Conservation (phyloP, 1,140 invertebrate species). For the Hesperophylax magnus region DNA sequence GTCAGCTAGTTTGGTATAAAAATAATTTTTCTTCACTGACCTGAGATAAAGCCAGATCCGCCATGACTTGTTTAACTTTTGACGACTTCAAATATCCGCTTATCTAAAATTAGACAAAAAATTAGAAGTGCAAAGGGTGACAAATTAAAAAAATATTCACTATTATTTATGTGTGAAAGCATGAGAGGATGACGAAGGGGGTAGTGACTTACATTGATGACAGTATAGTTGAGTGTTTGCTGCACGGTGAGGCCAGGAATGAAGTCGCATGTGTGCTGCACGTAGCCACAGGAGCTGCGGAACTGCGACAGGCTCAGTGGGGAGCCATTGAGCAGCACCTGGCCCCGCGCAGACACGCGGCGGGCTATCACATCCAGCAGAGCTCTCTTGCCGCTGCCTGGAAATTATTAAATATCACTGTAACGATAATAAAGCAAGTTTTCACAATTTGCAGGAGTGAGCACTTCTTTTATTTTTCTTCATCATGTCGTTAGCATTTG, state of each 20-base stretch:
- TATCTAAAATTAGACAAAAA: slow-evolving; percentile 62
- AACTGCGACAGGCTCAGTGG: slow-evolving; percentile 86
- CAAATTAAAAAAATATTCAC: no score
- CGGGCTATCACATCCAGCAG: slow-evolving; percentile 91
- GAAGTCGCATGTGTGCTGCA: slow-evolving; percentile 86
- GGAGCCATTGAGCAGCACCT: slow-evolving; percentile 88
- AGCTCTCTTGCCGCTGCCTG: slow-evolving; percentile 91
- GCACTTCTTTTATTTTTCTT: no score
- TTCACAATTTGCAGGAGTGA: no score
- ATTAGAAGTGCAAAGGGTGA: no score
- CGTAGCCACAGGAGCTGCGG: slow-evolving; percentile 87
- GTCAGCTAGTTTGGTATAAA: no score
- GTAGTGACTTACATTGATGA: slow-evolving; percentile 71
- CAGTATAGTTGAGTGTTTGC: slow-evolving; percentile 87
- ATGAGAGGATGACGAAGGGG: no score
- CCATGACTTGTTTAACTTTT: slow-evolving; percentile 88
- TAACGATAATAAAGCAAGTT: no score
- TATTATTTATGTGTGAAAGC: no score
- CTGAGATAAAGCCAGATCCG: slow-evolving; percentile 90
- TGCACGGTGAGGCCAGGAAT: slow-evolving; percentile 88
- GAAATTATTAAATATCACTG: slow-evolving; percentile 23
- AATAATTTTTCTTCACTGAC: slow-evolving; percentile 53
- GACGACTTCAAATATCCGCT: slow-evolving; percentile 80
- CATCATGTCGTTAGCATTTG: no score
- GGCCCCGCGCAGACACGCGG: slow-evolving; percentile 83